Percentiles rank a stretch among this genome's conserved stretches.
Evolutionary conservation across 1,140 invertebrate genomes (phyloP).

Genomic region (Meloidogyne hapla): DNA sequence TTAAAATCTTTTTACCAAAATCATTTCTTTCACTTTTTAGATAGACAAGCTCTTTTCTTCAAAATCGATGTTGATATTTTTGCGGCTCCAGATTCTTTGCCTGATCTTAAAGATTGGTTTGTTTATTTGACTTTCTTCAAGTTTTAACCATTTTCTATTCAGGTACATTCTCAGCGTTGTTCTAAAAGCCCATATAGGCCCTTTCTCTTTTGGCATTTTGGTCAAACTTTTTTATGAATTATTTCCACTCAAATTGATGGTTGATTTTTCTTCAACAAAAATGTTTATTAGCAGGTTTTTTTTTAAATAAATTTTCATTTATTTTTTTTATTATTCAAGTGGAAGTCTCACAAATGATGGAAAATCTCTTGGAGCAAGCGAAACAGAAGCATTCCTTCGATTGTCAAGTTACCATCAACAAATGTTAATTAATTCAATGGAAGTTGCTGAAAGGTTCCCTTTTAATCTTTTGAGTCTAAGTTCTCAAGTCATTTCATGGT

Average conservation of each 20-base stretch:
- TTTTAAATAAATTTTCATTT: background rate
- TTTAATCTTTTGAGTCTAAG: background rate
- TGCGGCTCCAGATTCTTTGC: conserved; percentile 13
- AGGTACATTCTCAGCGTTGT: conserved; percentile 9
- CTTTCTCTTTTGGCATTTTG: conserved; percentile 16
- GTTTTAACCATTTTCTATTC: background rate
- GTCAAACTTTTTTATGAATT: conserved; percentile 20
- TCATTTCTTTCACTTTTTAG: background rate
- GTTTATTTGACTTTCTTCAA: background rate
- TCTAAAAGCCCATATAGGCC: background rate
- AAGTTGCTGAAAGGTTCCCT: background rate
- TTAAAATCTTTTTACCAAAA: background rate
- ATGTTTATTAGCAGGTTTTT: conserved; percentile 21
- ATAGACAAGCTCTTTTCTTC: conserved; percentile 24
- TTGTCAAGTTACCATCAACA: conserved; percentile 7
- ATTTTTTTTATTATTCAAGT: background rate
- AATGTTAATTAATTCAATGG: background rate
- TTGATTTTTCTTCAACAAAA: conserved; percentile 15
- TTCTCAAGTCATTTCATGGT: no score
- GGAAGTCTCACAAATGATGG: conserved; percentile 2
- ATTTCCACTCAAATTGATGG: conserved; percentile 11
- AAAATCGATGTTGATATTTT: conserved; percentile 25
- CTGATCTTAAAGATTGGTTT: conserved; percentile 18
- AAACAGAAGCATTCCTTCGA: background rate
- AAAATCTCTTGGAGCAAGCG: background rate